phyloP scores from a whole-genome alignment of 2,888 invertebrate genomes.

The Synanthedon formicaeformis region DNA sequence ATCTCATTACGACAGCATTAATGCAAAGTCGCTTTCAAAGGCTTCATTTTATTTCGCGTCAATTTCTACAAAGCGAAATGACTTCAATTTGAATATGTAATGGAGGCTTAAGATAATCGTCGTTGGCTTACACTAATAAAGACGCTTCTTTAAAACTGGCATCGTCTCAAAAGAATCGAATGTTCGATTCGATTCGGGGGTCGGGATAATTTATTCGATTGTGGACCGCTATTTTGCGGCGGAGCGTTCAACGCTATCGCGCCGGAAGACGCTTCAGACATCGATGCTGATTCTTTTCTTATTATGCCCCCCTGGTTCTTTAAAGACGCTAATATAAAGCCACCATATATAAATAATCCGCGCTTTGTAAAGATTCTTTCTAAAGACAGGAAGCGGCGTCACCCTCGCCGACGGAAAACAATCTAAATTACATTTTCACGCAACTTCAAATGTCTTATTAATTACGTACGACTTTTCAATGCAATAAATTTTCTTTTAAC shows the following conservation, averaged over 20 bases:
- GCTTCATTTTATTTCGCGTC: conserved; percentile 67
- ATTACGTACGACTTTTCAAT: conserved; percentile 69
- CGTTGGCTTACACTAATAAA: conserved; percentile 69
- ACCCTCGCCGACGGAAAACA: conserved; percentile 60
- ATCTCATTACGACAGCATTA: conserved; percentile 44
- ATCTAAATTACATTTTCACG: conserved; percentile 72
- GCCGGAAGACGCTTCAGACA: conserved; percentile 66
- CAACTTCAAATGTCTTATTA: conserved; percentile 72
- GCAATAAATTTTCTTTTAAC: conserved; percentile 70
- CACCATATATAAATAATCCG: conserved; percentile 67
- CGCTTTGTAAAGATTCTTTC: conserved; percentile 49
- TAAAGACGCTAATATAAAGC: conserved; percentile 70
- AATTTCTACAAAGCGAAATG: conserved; percentile 67
- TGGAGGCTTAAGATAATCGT: conserved; percentile 68
- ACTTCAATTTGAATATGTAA: conserved; percentile 71
- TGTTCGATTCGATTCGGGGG: conserved; percentile 58
- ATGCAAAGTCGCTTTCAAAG: conserved; percentile 46
- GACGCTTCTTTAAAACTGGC: conserved; percentile 59
- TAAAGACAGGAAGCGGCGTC: conserved; percentile 47
- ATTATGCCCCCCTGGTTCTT: conserved; percentile 64
- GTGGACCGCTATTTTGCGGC: conserved; percentile 68
- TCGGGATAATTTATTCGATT: conserved; percentile 68
- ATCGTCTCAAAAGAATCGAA: conserved; percentile 68
- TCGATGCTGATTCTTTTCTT: conserved; percentile 71
- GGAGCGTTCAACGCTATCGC: conserved; percentile 53